Conservation (phyloP, 2,113 vertebrate genomes). For the Oncorhynchus gorbuscha region DNA sequence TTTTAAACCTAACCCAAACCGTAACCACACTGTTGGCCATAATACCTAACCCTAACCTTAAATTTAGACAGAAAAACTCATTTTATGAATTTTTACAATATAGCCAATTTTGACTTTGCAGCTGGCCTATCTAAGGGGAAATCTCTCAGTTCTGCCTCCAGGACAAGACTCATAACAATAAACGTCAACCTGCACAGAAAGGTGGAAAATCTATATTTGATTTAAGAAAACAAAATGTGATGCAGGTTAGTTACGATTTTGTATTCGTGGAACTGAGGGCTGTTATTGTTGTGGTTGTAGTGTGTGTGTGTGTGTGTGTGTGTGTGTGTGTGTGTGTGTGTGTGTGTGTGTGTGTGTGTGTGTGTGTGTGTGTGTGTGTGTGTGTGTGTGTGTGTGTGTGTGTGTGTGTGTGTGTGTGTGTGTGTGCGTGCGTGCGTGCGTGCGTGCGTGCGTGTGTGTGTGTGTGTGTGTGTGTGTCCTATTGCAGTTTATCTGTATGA, state of each 20-base stretch:
- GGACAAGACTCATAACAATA: too few relatives aligned
- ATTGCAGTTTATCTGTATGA: slow-evolving; percentile 5
- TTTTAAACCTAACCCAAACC: too few relatives aligned
- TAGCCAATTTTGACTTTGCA: too few relatives aligned
- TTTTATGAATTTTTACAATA: too few relatives aligned
- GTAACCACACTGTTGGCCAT: too few relatives aligned
- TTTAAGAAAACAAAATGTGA: too few relatives aligned
- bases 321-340: not conserved
- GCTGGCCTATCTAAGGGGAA: too few relatives aligned
- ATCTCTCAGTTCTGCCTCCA: too few relatives aligned
- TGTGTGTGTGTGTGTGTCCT: slow-evolving; percentile 1
- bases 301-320: not conserved
- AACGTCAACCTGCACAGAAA: not conserved
- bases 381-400: not conserved
- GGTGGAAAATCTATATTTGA: not conserved
- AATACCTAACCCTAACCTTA: too few relatives aligned
- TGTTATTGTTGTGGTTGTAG: not conserved
- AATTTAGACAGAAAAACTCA: too few relatives aligned
- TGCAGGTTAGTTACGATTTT: too few relatives aligned
- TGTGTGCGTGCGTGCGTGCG: not conserved
- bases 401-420: not conserved
- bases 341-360: not conserved
- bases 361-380: not conserved
- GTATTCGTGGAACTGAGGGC: too few relatives aligned
- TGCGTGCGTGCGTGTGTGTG: not conserved